Evolutionary conservation across 2,797 vertebrate genomes (phyloP).

Genomic region (Podarcis siculus): DNA sequence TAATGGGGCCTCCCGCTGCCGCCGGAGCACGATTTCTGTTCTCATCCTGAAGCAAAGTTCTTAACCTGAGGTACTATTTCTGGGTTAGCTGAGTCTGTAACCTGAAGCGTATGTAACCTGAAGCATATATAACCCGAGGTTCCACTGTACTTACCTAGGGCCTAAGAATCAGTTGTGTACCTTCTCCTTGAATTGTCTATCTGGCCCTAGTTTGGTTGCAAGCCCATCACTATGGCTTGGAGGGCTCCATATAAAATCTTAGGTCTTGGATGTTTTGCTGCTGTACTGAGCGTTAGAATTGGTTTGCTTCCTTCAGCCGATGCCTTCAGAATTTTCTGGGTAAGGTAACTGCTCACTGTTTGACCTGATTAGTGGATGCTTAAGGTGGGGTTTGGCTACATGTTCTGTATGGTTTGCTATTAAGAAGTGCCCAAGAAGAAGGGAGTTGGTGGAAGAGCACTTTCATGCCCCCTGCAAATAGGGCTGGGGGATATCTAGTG

Average conservation of each 20-base stretch:
- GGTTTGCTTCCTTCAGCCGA: not conserved
- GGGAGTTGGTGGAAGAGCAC: not conserved
- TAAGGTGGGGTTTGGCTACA: not conserved
- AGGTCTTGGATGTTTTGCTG: not conserved
- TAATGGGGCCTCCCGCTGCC: no score
- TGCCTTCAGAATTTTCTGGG: not conserved
- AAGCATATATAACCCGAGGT: no score
- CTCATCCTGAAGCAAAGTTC: no score
- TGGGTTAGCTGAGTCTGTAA: no score
- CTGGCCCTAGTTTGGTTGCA: not conserved
- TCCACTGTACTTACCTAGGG: not conserved
- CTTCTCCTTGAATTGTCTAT: not conserved
- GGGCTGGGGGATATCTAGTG: no score
- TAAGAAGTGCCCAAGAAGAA: not conserved
- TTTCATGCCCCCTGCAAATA: not conserved
- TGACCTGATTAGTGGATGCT: not conserved
- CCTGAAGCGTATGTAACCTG: no score
- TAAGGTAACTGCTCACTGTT: not conserved
- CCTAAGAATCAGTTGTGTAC: not conserved
- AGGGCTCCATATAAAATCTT: not conserved
- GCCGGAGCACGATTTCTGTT: no score
- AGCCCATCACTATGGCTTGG: not conserved
- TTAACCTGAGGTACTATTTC: no score
- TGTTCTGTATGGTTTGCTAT: not conserved
- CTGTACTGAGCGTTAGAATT: no score